These are phyloP conservation scores for Contarinia nasturtii DNA, from an alignment of 1,140 invertebrate species.

Conservation along the genomic window DNA sequence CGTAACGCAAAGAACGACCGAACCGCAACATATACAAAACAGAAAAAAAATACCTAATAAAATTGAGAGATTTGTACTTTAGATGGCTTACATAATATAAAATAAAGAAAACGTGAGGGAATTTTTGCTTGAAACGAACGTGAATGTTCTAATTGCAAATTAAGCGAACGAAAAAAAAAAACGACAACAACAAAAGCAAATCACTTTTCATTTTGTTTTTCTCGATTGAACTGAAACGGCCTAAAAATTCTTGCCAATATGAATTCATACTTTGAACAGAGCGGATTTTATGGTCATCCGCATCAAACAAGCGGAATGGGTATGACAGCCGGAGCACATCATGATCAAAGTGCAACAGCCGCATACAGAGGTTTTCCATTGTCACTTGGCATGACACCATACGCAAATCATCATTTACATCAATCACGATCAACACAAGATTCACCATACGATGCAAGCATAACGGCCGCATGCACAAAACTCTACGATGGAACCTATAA, in stretches of 20 bases:
- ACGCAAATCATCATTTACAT: conserved; percentile 65
- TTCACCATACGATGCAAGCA: conserved; percentile 73
- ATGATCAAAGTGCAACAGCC: conserved; percentile 43
- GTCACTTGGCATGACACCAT: conserved; percentile 65
- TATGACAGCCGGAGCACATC: conserved; percentile 41
- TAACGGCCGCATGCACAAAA: conserved; percentile 62
- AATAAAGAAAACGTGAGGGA: no score
- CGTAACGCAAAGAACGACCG: no score
- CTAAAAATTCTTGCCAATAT: conserved; percentile 30
- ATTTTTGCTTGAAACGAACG: no score
- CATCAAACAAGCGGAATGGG: conserved; percentile 42
- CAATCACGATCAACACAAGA: conserved; percentile 61
- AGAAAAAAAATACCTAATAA: no score
- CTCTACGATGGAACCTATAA: conserved; percentile 23
- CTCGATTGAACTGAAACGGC: no score
- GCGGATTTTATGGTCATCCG: conserved; percentile 79
- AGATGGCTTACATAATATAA: no score
- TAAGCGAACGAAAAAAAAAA: no score
- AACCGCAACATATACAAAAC: no score
- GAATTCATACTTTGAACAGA: conserved; percentile 91
- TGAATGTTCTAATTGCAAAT: no score
- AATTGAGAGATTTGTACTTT: no score
- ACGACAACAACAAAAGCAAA: no score
- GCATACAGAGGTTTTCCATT: conserved; percentile 65
- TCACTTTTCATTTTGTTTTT: no score